Evolutionary conservation across 2,113 vertebrate genomes (phyloP).

Genomic region (Ciconia boyciana): DNA sequence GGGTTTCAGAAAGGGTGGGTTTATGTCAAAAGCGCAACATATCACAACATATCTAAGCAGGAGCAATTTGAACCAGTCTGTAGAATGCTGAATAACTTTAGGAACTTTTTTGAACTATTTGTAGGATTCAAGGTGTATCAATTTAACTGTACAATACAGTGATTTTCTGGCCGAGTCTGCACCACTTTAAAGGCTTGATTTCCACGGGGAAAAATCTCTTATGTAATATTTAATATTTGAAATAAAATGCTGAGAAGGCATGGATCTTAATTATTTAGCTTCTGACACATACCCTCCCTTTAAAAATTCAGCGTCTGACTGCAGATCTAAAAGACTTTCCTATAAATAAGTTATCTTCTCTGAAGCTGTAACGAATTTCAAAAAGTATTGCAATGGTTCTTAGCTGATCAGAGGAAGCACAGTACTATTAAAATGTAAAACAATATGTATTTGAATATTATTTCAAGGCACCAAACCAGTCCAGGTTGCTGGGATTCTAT

Average conservation of each 20-base stretch:
- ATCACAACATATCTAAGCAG: background rate
- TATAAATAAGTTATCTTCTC: constrained; percentile 69
- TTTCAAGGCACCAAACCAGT: background rate
- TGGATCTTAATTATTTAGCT: constrained; percentile 68
- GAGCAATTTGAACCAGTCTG: background rate
- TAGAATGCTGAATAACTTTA: background rate
- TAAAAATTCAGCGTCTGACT: constrained; percentile 67
- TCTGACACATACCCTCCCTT: constrained; percentile 62
- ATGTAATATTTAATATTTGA: constrained; percentile 68
- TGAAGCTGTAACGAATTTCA: constrained; percentile 50
- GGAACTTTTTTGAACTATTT: background rate
- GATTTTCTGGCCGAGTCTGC: background rate
- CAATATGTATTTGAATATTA: background rate
- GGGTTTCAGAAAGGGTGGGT: background rate
- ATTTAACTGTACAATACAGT: background rate
- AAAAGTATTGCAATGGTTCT: background rate
- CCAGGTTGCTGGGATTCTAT: background rate
- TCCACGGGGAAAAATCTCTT: constrained; percentile 33
- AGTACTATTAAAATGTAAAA: background rate
- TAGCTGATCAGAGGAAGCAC: background rate
- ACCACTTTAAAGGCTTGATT: constrained; percentile 22
- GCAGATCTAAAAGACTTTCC: constrained; percentile 58
- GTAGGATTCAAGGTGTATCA: background rate
- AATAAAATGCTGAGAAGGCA: constrained; percentile 68
- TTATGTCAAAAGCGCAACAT: background rate